Evolutionary conservation across 2,888 invertebrate genomes (phyloP).

Genomic region (Stenotaenia linearis): DNA sequence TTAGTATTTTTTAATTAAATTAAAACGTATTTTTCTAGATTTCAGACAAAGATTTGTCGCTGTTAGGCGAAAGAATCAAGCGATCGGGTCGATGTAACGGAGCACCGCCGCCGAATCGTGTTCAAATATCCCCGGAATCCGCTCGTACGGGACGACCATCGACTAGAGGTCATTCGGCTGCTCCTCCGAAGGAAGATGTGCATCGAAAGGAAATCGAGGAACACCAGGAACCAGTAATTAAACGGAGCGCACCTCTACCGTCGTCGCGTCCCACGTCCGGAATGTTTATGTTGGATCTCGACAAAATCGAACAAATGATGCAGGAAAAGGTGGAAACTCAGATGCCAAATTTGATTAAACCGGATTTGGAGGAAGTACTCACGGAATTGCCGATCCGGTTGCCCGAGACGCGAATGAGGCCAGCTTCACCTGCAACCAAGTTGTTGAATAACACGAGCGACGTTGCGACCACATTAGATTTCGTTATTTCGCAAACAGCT

Average conservation of each 20-base stretch:
- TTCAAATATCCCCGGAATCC: conserved; percentile 48
- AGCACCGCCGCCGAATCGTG: conserved; percentile 48
- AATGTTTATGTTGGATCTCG: conserved; percentile 67
- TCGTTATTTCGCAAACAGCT: conserved; percentile 58
- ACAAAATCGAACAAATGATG: conserved; percentile 37
- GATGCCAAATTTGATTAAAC: conserved; percentile 42
- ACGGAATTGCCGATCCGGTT: conserved; percentile 41
- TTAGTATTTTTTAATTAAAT: not conserved
- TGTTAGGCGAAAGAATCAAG: conserved; percentile 93
- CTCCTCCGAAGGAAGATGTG: not conserved
- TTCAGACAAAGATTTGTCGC: conserved; percentile 87
- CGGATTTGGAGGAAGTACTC: conserved; percentile 44
- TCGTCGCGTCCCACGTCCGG: conserved; percentile 55
- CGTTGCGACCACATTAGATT: conserved; percentile 49
- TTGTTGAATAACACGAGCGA: conserved; percentile 43
- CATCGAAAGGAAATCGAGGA: not conserved
- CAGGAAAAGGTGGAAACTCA: conserved; percentile 35
- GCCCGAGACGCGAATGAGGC: conserved; percentile 41
- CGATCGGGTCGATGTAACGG: conserved; percentile 62
- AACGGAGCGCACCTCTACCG: not conserved
- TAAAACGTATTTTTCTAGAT: conserved; percentile 55
- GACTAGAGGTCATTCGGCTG: not conserved
- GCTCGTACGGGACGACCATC: conserved; percentile 45
- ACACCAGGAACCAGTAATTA: not conserved
- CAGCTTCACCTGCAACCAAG: conserved; percentile 43